A percentile compares a stretch with the other conserved stretches of the same genome.
These are phyloP conservation scores for Rhipidura dahli DNA, from an alignment of 2,113 vertebrate species.

Conservation along the genomic window DNA sequence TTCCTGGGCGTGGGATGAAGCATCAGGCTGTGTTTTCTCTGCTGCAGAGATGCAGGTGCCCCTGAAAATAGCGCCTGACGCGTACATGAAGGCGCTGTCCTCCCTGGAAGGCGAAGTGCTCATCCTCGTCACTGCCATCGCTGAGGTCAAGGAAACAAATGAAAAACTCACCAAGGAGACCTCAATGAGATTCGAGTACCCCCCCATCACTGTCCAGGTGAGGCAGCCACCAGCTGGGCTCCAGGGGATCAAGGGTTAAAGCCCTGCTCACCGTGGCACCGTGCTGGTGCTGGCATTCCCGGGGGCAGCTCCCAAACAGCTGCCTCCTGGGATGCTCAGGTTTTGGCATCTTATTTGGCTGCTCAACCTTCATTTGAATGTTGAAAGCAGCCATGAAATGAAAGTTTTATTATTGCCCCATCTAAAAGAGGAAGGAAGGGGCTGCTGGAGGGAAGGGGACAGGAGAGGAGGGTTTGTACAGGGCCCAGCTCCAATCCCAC, in stretches of 20 bases:
- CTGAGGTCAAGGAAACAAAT: background rate
- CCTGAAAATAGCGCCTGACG: background rate
- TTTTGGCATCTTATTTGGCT: background rate
- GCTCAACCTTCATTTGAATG: background rate
- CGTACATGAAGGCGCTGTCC: background rate
- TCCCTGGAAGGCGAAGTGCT: slow-evolving; percentile 28
- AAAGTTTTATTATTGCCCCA: background rate
- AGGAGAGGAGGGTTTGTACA: background rate
- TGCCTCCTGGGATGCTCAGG: background rate
- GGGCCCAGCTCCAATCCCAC: background rate
- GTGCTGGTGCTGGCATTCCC: background rate
- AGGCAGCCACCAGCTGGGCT: background rate
- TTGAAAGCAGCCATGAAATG: background rate
- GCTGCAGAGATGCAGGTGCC: slow-evolving; percentile 36
- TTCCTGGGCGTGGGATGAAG: background rate
- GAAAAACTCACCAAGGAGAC: slow-evolving; percentile 52
- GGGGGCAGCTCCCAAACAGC: background rate
- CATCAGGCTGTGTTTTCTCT: background rate
- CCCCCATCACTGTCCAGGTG: slow-evolving; percentile 65
- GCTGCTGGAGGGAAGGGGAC: background rate
- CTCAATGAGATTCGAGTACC: slow-evolving; percentile 31
- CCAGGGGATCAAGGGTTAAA: background rate
- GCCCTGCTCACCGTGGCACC: background rate
- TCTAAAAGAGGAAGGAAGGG: background rate
- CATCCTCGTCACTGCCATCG: slow-evolving; percentile 32